Percentiles rank a stretch among this genome's conserved stretches.
phyloP scores from a whole-genome alignment of 2,888 invertebrate species.

The Drosophila nr. medialis region DNA sequence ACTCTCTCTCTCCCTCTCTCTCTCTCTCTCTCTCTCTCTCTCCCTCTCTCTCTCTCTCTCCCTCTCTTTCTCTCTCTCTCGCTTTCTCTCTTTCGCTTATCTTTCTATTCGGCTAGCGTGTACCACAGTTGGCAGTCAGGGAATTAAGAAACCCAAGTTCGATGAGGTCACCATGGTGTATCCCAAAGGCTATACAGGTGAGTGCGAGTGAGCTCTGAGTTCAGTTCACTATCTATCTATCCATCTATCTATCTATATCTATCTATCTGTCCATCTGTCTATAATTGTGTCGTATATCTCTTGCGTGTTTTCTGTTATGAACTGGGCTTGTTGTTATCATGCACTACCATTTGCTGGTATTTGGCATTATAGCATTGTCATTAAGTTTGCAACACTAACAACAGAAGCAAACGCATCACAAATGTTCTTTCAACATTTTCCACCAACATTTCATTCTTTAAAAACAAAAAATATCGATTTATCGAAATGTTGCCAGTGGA shows the following conservation, averaged over 20 bases:
- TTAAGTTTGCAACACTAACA: conserved; percentile 58
- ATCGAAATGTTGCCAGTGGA: background rate
- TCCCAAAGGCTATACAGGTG: conserved; percentile 93
- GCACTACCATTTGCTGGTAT: conserved; percentile 17
- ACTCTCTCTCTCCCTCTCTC: background rate
- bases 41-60: background rate
- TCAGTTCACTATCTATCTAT: background rate
- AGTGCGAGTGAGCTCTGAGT: conserved; percentile 48
- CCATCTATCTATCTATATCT: conserved; percentile 1
- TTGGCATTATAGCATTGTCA: conserved; percentile 40
- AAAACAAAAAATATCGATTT: background rate
- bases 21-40: background rate
- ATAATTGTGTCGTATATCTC: conserved; percentile 31
- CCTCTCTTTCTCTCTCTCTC: too few relatives aligned
- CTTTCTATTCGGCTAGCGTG: conserved; percentile 86
- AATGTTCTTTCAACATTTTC: conserved; percentile 5
- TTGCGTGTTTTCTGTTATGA: conserved; percentile 76
- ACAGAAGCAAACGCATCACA: conserved; percentile 32
- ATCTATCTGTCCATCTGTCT: background rate
- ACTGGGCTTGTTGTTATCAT: conserved; percentile 67
- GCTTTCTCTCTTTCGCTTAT: conserved; percentile 2
- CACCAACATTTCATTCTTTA: background rate
- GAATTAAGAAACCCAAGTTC: conserved; percentile 91
- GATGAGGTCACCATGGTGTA: conserved; percentile 88
- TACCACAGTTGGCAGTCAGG: conserved; percentile 86